Base-by-base conservation (phyloP, 2,113 vertebrate species). In the Malurus alboscapulatus region DNA sequence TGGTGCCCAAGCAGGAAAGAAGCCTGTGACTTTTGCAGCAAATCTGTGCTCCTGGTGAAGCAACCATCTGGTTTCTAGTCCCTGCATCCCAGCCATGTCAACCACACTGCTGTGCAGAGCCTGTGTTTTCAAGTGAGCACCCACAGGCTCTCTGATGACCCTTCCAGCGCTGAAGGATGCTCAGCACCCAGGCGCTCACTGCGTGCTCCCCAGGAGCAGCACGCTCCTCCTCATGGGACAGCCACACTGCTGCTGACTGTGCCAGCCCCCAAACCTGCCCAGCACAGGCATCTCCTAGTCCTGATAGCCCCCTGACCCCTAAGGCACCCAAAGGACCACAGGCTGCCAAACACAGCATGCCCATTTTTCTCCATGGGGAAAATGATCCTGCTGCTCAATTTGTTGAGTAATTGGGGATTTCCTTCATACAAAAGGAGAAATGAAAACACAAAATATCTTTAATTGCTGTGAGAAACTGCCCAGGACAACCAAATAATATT, bases 181-280 rank as follows among this genome's bases (percentile, higher is more conserved):
- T 73, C n/a, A 19, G 22, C 1, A 3, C 18, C 20, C 32, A 13
- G n/a, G 8, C 0, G 0, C 54, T 75, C 86, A 26, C 66, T 9
- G 22, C 38, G 34, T 1, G 1, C 38, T 58, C 29, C 55, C 14
- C 53, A 53, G 17, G 42, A 62, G 83, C 0, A 2, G 42, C 6
- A 2, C 24, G 51, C 5, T 4, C 51, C 38, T 78, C 55, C 21
- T 40, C 0, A 0, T 15, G 27, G 26, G 38, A 55, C 2, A 2
- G 66, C 16, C 42, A 73, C 0, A 0, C 57, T 59, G 26, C 62
- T 67, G 44, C 22, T 3, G 1, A 63, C 22, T 0, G 0, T 21
- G 48, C 29, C 53, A 75, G 44, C 45, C 58, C 75, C 42, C 29
- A 55, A 50, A 65, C 26, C 55, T 78, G 55, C 55, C 47, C 14